Evolutionary conservation across 2,113 vertebrate genomes (phyloP), one percentile per base, ranked within the genome.

Genomic region (Perca fluviatilis): DNA sequence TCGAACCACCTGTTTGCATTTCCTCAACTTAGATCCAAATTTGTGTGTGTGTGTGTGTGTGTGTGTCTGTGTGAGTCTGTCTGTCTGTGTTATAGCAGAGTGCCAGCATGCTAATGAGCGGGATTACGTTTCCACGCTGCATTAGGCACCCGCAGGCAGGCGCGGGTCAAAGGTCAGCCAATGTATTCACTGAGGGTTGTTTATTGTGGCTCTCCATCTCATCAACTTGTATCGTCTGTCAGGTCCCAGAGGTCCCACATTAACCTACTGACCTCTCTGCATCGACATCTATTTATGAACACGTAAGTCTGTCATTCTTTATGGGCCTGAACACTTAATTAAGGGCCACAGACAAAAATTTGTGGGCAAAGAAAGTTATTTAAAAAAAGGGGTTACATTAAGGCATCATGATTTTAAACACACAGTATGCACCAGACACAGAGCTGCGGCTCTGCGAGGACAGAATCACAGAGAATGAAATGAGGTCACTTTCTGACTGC

Each of bases 241-340:
- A 79, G 60, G 76, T 79, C 64, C 12, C 30, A 77, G 62, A 76
- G 60, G 76, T 79, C 64, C 12, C 30, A 80, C 66, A 74, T 87
- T 85, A 67, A 83, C 74, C 85, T 15, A 5, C 33, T 27, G 80
- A 74, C 84, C 69, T 63, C 64, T 1, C n/a, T 9, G 43, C 23
- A 6, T 36, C 57, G 2, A 18, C 71, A 15, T 25, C 6, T 15
- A 10, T 40, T 79, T 36, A 19, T 57, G 50, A 60, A 65, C 21
- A 40, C 11, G 53, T 13, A 30, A 67, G 27, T 4, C 3, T 47
- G 1, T 23, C 5, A 9, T 1, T 7, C 40, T 57, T 57, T 4
- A 10, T 1, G 8, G 21, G 2, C 12, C 12, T 27, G 1, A 51
- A 40, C 16, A 27, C 9, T 40, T 40, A 40, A 40, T 40, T 40